A percentile compares a stretch with the other conserved stretches of the same genome.
phyloP scores from a whole-genome alignment of 2,888 invertebrate genomes.

The Argyresthia albistria region DNA sequence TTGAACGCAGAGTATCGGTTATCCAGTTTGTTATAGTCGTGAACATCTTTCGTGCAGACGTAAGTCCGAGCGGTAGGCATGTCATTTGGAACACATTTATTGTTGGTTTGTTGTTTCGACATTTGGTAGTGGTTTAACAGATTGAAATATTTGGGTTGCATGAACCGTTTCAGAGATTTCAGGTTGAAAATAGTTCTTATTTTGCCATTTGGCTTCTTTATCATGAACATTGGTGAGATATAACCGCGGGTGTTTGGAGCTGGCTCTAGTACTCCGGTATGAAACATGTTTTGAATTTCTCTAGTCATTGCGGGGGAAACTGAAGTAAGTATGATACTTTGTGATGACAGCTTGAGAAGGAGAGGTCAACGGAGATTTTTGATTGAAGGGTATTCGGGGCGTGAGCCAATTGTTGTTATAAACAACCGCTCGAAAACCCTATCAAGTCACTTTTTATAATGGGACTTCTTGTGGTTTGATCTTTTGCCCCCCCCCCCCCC shows the following conservation, averaged over 20 bases:
- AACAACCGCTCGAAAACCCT: background rate
- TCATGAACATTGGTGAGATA: background rate
- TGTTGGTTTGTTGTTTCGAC: too few species aligned
- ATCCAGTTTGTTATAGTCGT: too few species aligned
- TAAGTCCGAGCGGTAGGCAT: background rate
- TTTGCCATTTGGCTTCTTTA: background rate
- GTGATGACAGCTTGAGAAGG: too few species aligned
- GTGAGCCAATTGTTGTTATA: background rate
- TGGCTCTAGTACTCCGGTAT: background rate
- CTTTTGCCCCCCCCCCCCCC: too few species aligned
- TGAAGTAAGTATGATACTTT: background rate
- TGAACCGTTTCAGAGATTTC: background rate
- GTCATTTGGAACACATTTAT: background rate
- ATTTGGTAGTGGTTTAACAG: too few species aligned
- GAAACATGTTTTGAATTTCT: background rate
- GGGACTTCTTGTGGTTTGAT: too few species aligned
- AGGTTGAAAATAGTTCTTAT: background rate
- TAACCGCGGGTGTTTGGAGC: background rate
- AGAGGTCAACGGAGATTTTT: too few species aligned
- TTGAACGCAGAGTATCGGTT: too few species aligned
- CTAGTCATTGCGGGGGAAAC: background rate
- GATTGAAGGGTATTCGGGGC: background rate
- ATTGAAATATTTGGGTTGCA: background rate
- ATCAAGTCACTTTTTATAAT: background rate
- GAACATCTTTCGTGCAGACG: too few species aligned